Conservation (phyloP, 2,888 invertebrate species). For the Baccha elongata region DNA sequence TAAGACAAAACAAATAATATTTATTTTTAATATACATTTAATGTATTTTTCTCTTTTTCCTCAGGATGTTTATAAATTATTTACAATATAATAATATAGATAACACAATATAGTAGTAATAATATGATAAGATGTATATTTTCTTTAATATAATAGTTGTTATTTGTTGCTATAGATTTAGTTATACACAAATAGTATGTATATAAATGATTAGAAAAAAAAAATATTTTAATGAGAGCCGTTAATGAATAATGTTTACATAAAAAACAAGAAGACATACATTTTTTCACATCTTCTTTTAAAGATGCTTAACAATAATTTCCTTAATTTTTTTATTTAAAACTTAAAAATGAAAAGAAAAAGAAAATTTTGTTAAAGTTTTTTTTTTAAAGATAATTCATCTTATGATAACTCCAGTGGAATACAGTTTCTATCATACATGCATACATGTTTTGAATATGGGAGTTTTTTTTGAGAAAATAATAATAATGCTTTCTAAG, state of each 20-base stretch:
- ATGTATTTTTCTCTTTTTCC: slow-evolving; percentile 61
- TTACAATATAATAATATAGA: slow-evolving; percentile 69
- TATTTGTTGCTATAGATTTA: slow-evolving; percentile 40
- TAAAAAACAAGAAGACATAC: slow-evolving; percentile 12
- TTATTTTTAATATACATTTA: slow-evolving; percentile 53
- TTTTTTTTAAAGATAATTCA: too few relatives aligned
- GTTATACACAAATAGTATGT: slow-evolving; percentile 21
- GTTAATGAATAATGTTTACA: not conserved
- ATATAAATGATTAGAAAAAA: slow-evolving; percentile 20
- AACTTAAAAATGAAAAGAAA: slow-evolving; percentile 12
- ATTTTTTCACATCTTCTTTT: slow-evolving; percentile 1
- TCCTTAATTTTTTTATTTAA: slow-evolving; percentile 19
- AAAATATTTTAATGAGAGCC: slow-evolving; percentile 3
- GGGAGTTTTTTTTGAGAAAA: slow-evolving; percentile 7
- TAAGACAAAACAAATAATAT: not conserved
- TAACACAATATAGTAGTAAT: slow-evolving; percentile 70
- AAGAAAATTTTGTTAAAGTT: too few relatives aligned
- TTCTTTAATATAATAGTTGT: slow-evolving; percentile 27
- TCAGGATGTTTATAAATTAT: slow-evolving; percentile 66
- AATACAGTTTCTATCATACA: not conserved
- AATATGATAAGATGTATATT: slow-evolving; percentile 55
- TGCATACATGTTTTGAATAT: slow-evolving; percentile 1
- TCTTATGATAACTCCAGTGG: not conserved
- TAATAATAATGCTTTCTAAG: slow-evolving; percentile 35
- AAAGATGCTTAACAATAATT: slow-evolving; percentile 25